phyloP scores from a whole-genome alignment of 1,140 invertebrate species.

The Drosophila auraria region DNA sequence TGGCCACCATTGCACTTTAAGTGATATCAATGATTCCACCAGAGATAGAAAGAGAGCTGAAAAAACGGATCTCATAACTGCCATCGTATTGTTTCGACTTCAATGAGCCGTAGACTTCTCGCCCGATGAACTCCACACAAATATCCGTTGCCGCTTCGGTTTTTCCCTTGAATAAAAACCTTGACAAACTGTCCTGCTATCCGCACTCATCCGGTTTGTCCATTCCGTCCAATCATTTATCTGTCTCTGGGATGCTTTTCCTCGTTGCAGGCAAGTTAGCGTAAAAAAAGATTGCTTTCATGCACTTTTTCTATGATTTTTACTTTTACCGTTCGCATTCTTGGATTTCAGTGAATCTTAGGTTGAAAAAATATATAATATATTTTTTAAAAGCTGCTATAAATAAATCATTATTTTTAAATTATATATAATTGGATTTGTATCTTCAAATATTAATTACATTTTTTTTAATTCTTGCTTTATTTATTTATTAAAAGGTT shows the following conservation, averaged over 20 bases:
- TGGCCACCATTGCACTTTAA: not conserved
- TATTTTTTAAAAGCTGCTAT: too few species aligned
- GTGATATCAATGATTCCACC: not conserved
- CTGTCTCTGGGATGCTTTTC: constrained; percentile 9
- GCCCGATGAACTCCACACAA: constrained; percentile 45
- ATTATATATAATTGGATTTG: too few species aligned
- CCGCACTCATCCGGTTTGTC: constrained; percentile 1
- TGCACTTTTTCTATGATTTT: constrained; percentile 8
- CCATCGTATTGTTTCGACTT: constrained; percentile 59
- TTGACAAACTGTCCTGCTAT: constrained; percentile 32
- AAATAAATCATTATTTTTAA: too few species aligned
- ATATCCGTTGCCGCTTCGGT: constrained; percentile 31
- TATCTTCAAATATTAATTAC: too few species aligned
- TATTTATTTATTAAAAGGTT: too few species aligned
- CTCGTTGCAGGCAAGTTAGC: constrained; percentile 6
- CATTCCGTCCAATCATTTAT: constrained; percentile 13
- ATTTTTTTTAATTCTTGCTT: too few species aligned
- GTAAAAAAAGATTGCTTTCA: constrained; percentile 13
- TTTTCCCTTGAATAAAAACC: constrained; percentile 27
- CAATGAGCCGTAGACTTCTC: constrained; percentile 58
- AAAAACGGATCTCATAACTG: constrained; percentile 56
- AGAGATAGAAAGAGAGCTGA: not conserved
- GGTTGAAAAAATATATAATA: not conserved
- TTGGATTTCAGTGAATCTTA: not conserved
- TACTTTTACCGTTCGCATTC: not conserved